phyloP scores from a whole-genome alignment of 2,888 invertebrate genomes.

The Dynastes grantii region DNA sequence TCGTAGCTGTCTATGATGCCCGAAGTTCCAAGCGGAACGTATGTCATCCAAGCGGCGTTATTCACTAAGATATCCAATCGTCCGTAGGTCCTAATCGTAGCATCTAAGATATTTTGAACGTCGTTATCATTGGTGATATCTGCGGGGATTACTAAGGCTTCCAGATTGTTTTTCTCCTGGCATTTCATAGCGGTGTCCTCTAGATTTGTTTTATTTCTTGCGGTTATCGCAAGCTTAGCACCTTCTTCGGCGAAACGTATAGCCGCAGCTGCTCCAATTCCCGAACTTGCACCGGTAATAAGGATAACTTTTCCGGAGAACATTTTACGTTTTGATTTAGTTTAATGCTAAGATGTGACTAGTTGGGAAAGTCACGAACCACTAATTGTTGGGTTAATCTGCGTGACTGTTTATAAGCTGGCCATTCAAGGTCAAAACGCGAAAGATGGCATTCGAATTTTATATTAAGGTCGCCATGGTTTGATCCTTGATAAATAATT shows the following conservation, averaged over 20 bases:
- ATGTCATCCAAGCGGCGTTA: slow-evolving; percentile 81
- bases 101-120: slow-evolving; percentile 78
- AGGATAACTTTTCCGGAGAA: slow-evolving; percentile 78
- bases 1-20: slow-evolving; percentile 72
- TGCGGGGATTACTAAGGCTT: slow-evolving; percentile 75
- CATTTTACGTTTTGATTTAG: not conserved
- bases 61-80: slow-evolving; percentile 85
- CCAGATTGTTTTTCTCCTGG: slow-evolving; percentile 57
- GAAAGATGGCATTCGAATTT: too few species aligned
- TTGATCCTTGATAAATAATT: too few species aligned
- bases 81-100: slow-evolving; percentile 79
- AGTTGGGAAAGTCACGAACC: too few species aligned
- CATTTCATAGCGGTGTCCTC: slow-evolving; percentile 72
- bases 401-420: too few species aligned
- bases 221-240: slow-evolving; percentile 78
- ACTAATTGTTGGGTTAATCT: too few species aligned
- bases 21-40: slow-evolving; percentile 66
- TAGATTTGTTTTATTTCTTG: slow-evolving; percentile 79
- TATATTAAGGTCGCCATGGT: too few species aligned
- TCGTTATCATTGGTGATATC: slow-evolving; percentile 81
- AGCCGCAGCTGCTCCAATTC: slow-evolving; percentile 84
- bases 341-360: too few species aligned
- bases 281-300: slow-evolving; percentile 83
- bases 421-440: too few species aligned
- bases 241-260: slow-evolving; percentile 80